Conservation (phyloP, 2,888 invertebrate genomes). For the Cheilosia scutellata region DNA sequence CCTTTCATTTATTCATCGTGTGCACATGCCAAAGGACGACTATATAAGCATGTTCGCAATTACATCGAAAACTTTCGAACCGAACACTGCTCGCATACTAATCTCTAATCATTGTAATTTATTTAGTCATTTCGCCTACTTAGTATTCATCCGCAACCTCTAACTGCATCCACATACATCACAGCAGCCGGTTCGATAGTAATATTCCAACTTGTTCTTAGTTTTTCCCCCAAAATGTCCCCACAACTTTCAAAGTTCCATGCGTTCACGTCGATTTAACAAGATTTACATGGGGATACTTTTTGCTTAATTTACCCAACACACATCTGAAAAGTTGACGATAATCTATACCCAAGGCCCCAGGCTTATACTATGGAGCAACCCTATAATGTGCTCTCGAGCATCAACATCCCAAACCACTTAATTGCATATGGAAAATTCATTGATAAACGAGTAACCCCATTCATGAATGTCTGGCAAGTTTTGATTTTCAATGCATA, state of each 20-base stretch:
- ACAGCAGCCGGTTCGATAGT: not conserved
- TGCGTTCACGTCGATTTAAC: conserved; percentile 49
- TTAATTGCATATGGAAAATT: conserved; percentile 36
- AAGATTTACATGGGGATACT: conserved; percentile 26
- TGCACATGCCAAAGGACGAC: not conserved
- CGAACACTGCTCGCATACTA: conserved; percentile 24
- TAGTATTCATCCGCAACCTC: conserved; percentile 36
- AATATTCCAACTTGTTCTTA: conserved; percentile 23
- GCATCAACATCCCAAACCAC: conserved; percentile 32
- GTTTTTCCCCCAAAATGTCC: conserved; percentile 17
- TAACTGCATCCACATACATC: not conserved
- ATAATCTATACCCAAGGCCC: not conserved
- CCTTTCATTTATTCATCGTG: not conserved
- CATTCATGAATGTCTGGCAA: not conserved
- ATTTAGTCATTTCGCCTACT: conserved; percentile 15
- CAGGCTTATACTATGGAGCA: not conserved
- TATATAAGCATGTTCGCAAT: conserved; percentile 15
- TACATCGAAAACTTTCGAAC: conserved; percentile 29
- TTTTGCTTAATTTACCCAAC: not conserved
- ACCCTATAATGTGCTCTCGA: not conserved
- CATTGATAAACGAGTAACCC: conserved; percentile 12
- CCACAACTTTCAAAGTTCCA: not conserved
- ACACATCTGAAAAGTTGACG: not conserved
- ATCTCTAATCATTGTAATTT: conserved; percentile 39
- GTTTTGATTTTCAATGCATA: conserved; percentile 21